Percentiles rank a stretch among this genome's conserved stretches.
phyloP scores from a whole-genome alignment of 1,140 invertebrate species.

The Cryptotermes secundus region DNA sequence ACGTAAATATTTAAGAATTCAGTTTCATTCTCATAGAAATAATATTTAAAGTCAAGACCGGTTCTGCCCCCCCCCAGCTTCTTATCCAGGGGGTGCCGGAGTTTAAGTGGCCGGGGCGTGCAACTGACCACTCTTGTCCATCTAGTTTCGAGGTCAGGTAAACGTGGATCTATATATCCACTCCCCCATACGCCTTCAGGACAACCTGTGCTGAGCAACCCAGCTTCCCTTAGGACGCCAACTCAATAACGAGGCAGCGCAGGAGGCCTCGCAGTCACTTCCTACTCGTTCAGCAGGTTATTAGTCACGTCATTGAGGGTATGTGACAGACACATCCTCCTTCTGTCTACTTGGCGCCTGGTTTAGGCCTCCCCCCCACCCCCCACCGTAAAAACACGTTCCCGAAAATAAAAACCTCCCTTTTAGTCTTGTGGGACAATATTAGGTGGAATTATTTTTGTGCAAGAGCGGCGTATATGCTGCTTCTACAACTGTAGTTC shows the following conservation, averaged over 20 bases:
- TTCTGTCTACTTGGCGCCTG: background rate
- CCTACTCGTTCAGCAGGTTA: background rate
- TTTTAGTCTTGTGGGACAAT: background rate
- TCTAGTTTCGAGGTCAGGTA: too few relatives aligned
- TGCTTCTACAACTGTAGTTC: too few relatives aligned
- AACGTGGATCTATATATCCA: too few relatives aligned
- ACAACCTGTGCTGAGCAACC: background rate
- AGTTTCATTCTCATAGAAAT: too few relatives aligned
- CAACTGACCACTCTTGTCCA: too few relatives aligned
- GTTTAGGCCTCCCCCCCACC: background rate
- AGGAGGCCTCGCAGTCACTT: background rate
- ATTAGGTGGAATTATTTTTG: background rate
- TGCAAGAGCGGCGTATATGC: background rate
- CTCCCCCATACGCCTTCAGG: too few relatives aligned
- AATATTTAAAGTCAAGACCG: too few relatives aligned
- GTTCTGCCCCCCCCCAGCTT: too few relatives aligned
- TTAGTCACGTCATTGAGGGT: background rate
- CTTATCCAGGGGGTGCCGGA: too few relatives aligned
- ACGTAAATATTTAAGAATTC: too few relatives aligned
- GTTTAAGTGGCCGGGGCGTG: too few relatives aligned
- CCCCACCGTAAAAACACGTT: too few relatives aligned
- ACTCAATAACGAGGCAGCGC: background rate
- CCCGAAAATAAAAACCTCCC: background rate
- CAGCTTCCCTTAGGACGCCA: background rate
- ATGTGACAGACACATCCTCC: slow-evolving; percentile 9